Conservation (phyloP, 2,113 vertebrate species). For the Oreochromis tanganicae region DNA sequence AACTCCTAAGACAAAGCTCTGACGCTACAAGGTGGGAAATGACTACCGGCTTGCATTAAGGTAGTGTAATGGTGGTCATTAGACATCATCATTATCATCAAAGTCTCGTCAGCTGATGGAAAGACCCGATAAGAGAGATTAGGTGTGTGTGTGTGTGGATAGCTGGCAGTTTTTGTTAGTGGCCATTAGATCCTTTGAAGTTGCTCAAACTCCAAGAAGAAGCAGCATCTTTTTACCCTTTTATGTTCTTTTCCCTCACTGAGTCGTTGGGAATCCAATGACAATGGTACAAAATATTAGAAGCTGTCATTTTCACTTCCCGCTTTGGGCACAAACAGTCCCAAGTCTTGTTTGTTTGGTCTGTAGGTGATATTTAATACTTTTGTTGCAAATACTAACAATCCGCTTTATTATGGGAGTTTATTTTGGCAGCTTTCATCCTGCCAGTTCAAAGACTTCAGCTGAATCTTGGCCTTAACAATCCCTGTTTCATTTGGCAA, state of each 20-base stretch:
- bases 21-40: neutral
- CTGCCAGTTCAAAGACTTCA: neutral
- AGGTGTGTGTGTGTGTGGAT: neutral
- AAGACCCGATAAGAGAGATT: neutral
- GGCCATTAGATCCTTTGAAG: neutral
- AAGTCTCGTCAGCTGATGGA: slow-evolving; percentile 14
- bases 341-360: neutral
- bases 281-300: neutral
- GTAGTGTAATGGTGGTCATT: slow-evolving; percentile 27
- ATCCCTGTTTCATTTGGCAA: neutral
- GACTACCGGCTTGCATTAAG: neutral
- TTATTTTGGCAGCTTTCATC: neutral
- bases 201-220: neutral
- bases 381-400: neutral
- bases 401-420: neutral
- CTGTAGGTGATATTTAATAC: neutral
- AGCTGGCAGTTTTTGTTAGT: neutral
- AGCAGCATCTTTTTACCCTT: neutral
- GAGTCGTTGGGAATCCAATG: neutral
- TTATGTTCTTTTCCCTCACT: neutral
- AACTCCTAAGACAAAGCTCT: slow-evolving; percentile 1
- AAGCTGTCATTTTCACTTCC: neutral
- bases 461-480: neutral
- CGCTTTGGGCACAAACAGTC: neutral
- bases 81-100: slow-evolving; percentile 39